Conservation (phyloP, 2,113 vertebrate genomes). For the Tachysurus vachellii region DNA sequence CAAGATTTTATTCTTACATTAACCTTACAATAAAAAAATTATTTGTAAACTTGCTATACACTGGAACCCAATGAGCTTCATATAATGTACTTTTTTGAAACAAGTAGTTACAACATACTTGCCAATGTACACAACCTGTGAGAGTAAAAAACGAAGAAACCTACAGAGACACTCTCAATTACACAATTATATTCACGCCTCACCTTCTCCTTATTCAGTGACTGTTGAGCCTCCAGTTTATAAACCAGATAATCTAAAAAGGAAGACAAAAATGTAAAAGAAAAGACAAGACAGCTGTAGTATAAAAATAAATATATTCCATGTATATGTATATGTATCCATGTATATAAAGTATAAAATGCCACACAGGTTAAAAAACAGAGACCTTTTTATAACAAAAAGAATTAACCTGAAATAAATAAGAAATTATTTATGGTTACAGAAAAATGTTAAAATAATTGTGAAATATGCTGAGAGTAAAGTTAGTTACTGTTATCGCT, state of each 20-base stretch:
- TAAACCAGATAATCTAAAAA: constrained; percentile 90
- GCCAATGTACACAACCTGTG: not conserved
- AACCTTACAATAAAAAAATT: not conserved
- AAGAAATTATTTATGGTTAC: too few species aligned
- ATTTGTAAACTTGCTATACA: not conserved
- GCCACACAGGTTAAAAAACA: not conserved
- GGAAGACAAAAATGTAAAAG: not conserved
- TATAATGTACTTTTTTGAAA: not conserved
- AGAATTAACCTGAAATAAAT: not conserved
- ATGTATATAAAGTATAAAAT: too few species aligned
- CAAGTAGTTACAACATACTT: not conserved
- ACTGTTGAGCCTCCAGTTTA: constrained; percentile 95
- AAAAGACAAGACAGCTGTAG: not conserved
- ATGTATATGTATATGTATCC: too few species aligned
- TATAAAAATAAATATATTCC: too few species aligned
- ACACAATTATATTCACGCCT: constrained; percentile 50
- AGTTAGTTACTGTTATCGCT: too few species aligned
- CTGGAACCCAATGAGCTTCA: not conserved
- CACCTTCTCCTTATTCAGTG: constrained; percentile 96
- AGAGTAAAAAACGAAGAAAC: not conserved
- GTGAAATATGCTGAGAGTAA: too few species aligned
- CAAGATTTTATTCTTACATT: not conserved
- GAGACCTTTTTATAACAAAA: not conserved
- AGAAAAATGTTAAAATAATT: too few species aligned
- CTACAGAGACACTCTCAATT: not conserved